Conservation (phyloP, 92 coral and sea anemone genomes). For the Parazoanthus darwini region DNA sequence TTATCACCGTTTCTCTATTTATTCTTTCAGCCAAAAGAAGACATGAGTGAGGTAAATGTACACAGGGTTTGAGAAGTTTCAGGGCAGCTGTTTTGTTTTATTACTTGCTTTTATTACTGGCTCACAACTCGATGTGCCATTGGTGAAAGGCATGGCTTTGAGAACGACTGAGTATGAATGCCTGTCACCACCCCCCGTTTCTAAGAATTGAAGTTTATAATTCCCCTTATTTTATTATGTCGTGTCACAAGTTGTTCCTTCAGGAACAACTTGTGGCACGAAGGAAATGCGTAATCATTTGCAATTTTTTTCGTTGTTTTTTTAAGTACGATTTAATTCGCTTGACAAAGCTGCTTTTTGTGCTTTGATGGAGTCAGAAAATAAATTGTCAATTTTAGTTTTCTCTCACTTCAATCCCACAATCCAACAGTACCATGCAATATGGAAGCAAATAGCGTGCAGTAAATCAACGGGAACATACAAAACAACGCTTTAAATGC, state of each 20-base stretch:
- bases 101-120: neutral
- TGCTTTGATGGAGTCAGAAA: neutral
- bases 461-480: neutral
- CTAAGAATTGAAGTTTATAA: too few relatives aligned
- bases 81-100: too few relatives aligned
- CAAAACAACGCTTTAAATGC: too few relatives aligned
- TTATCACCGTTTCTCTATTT: neutral
- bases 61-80: neutral
- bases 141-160: neutral
- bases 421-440: neutral
- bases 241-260: neutral
- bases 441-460: neutral
- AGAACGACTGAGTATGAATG: neutral
- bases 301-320: too few relatives aligned
- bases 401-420: neutral
- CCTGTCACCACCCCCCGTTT: neutral
- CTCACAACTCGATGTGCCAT: neutral
- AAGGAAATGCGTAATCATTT: neutral
- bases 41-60: conserved; percentile 74
- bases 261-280: too few relatives aligned
- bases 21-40: conserved; percentile 56
- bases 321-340: neutral
- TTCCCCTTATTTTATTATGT: neutral
- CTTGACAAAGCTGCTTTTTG: neutral
- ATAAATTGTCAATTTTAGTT: too few relatives aligned